Base-by-base conservation (phyloP, 2,888 invertebrate species). In the Deilephila elpenor region DNA sequence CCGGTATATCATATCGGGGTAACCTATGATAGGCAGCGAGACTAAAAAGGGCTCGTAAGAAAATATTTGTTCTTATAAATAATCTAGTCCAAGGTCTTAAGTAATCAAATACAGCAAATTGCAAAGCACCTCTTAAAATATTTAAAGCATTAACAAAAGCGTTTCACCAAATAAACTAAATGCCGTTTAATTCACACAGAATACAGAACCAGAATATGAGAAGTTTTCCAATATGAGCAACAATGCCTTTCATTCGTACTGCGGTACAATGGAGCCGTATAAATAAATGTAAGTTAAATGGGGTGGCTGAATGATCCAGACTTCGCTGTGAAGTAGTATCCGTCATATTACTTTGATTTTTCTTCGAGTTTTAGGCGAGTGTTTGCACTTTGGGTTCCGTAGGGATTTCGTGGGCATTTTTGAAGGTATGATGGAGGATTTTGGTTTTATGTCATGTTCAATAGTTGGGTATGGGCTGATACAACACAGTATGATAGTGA, bases 271-370 rank as follows among this genome's bases (percentile, higher is more conserved):
- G 44, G 44, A 37, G 20, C 44, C 2, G 25, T 64, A 20, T 44
- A 67, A 67, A 67, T 67, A 67, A 51, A 67, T 14, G 67, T 44
- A 17, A 67, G 51, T 25, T 44, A 67, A 67, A 51, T 67, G 56
- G 44, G 44, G 44, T 37, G 64, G 67, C 67, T 67, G 67, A 51
- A 17, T 67, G 67, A 67, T 67, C 25, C 51, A 25, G 51, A 51
- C 25, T 51, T 25, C 1, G 44, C 17, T 20, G 51, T 25, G 17
- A 20, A 44, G 37, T 11, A 7, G 37, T 64, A 44, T 64, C 20
- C 64, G 60, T 60, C 60, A 60, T 29, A 59, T 7, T 51, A n/a
- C 56, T 17, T 56, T 56, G 56, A 56, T 56, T 56, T 51, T 56
- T n/a, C n/a, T 56, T 56, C 56, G n/a, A 56, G n/a, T 44, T 11